phyloP scores from a whole-genome alignment of 64 coral and sea anemone species.

The Actinia equina region DNA sequence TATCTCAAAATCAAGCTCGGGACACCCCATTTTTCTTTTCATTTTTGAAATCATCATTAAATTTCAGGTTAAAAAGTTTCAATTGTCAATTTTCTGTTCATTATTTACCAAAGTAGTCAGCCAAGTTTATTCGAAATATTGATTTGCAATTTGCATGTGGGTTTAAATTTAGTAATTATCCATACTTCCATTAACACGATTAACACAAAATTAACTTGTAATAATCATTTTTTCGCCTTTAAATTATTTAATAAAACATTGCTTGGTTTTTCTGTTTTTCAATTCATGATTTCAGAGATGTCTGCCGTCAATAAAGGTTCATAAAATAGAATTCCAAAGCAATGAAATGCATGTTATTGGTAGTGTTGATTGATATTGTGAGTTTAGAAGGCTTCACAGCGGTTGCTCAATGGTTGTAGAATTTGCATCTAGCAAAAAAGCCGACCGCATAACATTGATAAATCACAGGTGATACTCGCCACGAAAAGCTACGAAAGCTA shows the following conservation, averaged over 20 bases:
- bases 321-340: neutral
- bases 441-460: neutral
- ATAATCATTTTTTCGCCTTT: neutral
- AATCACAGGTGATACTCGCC: neutral
- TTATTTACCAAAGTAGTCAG: too few species aligned
- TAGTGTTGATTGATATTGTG: neutral
- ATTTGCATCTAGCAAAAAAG: neutral
- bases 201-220: neutral
- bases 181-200: neutral
- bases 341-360: neutral
- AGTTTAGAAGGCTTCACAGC: neutral
- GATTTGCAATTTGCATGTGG: too few species aligned
- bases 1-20: too few species aligned
- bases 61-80: too few species aligned
- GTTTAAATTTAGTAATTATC: too few species aligned
- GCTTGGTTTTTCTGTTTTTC: neutral
- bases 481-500: neutral
- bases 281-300: neutral
- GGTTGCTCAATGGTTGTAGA: neutral
- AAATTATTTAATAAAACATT: neutral
- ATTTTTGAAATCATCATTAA: too few species aligned
- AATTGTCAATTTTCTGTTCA: too few species aligned
- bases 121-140: too few species aligned
- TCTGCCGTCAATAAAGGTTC: neutral
- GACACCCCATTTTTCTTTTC: too few species aligned